These are phyloP conservation scores for Archocentrus centrarchus DNA, from an alignment of 2,113 vertebrate species.

Conservation along the genomic window DNA sequence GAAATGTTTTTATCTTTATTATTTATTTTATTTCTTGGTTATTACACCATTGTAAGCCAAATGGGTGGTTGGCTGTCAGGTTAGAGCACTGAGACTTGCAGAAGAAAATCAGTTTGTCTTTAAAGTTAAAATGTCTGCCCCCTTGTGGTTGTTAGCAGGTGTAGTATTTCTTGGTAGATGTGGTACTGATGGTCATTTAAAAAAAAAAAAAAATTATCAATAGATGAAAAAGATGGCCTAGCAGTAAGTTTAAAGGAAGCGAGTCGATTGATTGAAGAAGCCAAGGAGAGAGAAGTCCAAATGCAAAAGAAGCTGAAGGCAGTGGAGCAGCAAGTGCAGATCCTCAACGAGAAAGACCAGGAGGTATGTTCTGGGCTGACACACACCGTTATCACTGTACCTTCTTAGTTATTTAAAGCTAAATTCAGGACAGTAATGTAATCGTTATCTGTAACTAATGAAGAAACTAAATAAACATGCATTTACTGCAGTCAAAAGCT, in stretches of 20 bases:
- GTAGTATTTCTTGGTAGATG: background rate
- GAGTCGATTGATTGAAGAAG: conserved; percentile 85
- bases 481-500: background rate
- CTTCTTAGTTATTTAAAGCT: background rate
- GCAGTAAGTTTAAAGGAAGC: conserved; percentile 88
- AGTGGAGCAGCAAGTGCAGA: conserved; percentile 87
- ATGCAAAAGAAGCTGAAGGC: conserved; percentile 87
- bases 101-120: background rate
- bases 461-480: background rate
- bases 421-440: background rate
- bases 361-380: conserved; percentile 76
- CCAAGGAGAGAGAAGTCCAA: conserved; percentile 86
- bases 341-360: conserved; percentile 85
- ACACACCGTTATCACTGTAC: background rate
- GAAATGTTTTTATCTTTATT: background rate
- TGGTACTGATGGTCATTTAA: background rate
- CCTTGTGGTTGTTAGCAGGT: conserved; percentile 18
- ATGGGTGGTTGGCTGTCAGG: too few relatives aligned
- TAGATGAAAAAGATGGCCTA: conserved; percentile 94
- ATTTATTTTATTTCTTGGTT: background rate
- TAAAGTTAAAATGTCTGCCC: conserved; percentile 8
- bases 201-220: background rate
- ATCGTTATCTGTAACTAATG: background rate
- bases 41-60: background rate
- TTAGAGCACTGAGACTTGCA: too few relatives aligned